Evolutionary conservation across 2,888 invertebrate genomes (phyloP).

Genomic region (Osmoderma eremita): DNA sequence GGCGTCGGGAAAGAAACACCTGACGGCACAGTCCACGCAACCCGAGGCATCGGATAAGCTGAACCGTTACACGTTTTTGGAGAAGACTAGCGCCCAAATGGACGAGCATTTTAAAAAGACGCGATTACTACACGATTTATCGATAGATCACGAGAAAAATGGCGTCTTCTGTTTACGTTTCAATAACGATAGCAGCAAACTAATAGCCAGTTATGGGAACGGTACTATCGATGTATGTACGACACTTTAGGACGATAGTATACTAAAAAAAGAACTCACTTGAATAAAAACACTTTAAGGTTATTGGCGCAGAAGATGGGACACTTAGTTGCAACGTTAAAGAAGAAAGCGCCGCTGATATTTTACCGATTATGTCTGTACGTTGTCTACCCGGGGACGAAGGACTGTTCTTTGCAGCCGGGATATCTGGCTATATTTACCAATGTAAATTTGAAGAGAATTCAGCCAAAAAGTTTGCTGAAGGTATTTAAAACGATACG

Average conservation of each 20-base stretch:
- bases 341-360: slow-evolving; percentile 49
- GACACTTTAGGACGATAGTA: not conserved
- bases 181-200: slow-evolving; percentile 62
- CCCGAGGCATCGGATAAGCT: slow-evolving; percentile 25
- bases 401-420: slow-evolving; percentile 56
- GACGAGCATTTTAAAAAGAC: slow-evolving; percentile 36
- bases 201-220: slow-evolving; percentile 66
- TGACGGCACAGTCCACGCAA: slow-evolving; percentile 27
- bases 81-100: slow-evolving; percentile 33
- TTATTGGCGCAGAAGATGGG: slow-evolving; percentile 54
- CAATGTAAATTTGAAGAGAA: slow-evolving; percentile 52
- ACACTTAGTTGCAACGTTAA: slow-evolving; percentile 47
- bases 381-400: slow-evolving; percentile 54
- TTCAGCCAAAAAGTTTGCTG: slow-evolving; percentile 52
- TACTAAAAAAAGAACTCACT: no score
- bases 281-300: slow-evolving; percentile 46
- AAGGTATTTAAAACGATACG: slow-evolving; percentile 51
- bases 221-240: slow-evolving; percentile 68
- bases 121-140: slow-evolving; percentile 52
- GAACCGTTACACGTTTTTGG: slow-evolving; percentile 37
- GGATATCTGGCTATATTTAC: slow-evolving; percentile 58
- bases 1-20: slow-evolving; percentile 13
- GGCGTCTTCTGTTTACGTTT: slow-evolving; percentile 62
- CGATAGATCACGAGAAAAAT: slow-evolving; percentile 55
- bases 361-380: slow-evolving; percentile 57